phyloP scores from a whole-genome alignment of 35 echinoderm and acorn worm species.

The Holothuria glaberrima region DNA sequence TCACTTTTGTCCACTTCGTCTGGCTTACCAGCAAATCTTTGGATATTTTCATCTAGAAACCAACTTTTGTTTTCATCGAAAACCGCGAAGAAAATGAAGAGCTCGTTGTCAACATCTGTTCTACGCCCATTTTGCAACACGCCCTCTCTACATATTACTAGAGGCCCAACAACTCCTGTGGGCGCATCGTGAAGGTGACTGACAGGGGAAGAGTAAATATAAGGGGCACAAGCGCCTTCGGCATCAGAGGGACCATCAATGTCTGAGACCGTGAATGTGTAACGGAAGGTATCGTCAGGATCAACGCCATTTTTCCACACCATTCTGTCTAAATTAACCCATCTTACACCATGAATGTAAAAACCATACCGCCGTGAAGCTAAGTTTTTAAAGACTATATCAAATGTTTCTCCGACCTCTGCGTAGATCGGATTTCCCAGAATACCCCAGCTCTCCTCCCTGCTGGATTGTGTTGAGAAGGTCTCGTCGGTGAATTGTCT shows the following conservation, averaged over 20 bases:
- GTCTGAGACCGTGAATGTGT: constrained; percentile 60
- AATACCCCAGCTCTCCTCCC: constrained; percentile 61
- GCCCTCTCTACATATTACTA: constrained; percentile 77
- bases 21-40: constrained; percentile 35
- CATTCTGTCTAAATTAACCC: background rate
- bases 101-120: constrained; percentile 76
- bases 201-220: constrained; percentile 77
- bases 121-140: constrained; percentile 44
- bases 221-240: constrained; percentile 74
- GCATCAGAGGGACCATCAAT: constrained; percentile 60
- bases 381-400: constrained; percentile 76
- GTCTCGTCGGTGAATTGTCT: constrained; percentile 61
- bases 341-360: constrained; percentile 66
- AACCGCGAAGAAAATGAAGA: constrained; percentile 75
- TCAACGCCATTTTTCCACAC: constrained; percentile 33
- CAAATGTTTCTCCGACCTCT: constrained; percentile 73
- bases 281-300: constrained; percentile 38
- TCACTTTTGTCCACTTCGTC: constrained; percentile 72
- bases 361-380: constrained; percentile 69
- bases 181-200: constrained; percentile 60
- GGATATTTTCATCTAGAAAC: constrained; percentile 97
- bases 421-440: constrained; percentile 67
- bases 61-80: constrained; percentile 98
- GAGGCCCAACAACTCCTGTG: constrained; percentile 86
- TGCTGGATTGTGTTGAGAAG: constrained; percentile 45